Percentiles rank a stretch among this genome's conserved stretches.
Conservation (phyloP, 2,113 vertebrate genomes). For the Chloebia gouldiae region DNA sequence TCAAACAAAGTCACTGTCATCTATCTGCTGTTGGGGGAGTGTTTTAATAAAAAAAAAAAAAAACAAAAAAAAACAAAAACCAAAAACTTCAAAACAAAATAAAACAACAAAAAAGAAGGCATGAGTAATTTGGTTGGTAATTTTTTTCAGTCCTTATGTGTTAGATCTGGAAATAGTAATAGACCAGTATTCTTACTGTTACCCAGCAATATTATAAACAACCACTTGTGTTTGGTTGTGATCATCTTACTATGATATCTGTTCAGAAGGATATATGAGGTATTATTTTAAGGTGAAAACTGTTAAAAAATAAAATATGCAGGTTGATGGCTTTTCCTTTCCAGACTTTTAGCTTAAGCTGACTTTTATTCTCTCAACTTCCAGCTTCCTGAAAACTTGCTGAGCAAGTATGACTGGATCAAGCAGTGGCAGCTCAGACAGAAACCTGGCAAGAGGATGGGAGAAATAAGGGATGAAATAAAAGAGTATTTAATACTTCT, state of each 20-base stretch:
- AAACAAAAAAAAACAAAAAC: too few species aligned
- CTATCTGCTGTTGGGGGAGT: not conserved
- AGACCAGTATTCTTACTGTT: not conserved
- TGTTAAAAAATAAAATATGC: not conserved
- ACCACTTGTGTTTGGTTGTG: not conserved
- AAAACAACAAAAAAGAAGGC: not conserved
- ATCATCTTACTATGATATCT: not conserved
- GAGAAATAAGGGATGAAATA: conserved; percentile 71
- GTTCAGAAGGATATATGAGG: not conserved
- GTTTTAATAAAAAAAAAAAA: not conserved
- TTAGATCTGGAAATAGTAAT: not conserved
- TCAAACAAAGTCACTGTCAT: not conserved
- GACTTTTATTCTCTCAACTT: conserved; percentile 20
- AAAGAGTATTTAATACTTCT: conserved; percentile 83
- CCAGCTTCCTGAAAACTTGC: conserved; percentile 83
- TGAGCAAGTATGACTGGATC: conserved; percentile 81
- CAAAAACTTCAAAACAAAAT: not conserved
- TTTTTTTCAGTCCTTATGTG: not conserved
- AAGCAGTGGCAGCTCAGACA: conserved; percentile 83
- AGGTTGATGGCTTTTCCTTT: not conserved
- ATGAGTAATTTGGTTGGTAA: not conserved
- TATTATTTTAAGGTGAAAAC: not conserved
- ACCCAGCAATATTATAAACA: not conserved
- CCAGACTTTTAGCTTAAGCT: not conserved
- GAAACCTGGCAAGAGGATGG: conserved; percentile 65